Evolutionary conservation across 2,113 vertebrate species (phyloP).

Genomic region (Paradoxurus hermaphroditus): DNA sequence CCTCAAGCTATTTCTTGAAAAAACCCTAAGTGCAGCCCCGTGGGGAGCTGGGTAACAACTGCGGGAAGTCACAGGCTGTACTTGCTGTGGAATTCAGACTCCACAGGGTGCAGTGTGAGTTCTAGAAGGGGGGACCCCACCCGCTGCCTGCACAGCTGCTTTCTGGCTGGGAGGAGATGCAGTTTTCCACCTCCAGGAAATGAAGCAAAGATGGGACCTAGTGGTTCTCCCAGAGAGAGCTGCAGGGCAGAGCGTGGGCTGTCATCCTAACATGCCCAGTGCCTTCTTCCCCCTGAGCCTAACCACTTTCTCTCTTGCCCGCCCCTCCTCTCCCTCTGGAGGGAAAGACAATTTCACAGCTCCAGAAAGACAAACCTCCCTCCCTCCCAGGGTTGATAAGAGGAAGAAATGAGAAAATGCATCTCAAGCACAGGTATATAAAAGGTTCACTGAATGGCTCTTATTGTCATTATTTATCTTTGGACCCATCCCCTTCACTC

Average conservation of each 20-base stretch:
- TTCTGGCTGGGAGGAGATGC: not conserved
- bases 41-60: not conserved
- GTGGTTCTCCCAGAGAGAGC: not conserved
- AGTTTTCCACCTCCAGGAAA: not conserved
- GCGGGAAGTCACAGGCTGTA: not conserved
- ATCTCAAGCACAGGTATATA: not conserved
- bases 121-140: not conserved
- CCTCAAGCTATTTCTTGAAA: constrained; percentile 1
- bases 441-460: not conserved
- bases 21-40: not conserved
- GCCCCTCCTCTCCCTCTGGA: not conserved
- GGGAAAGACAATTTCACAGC: not conserved
- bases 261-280: not conserved
- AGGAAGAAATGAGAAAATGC: not conserved
- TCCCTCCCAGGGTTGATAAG: not conserved
- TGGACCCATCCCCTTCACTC: constrained; percentile 7
- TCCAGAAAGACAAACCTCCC: not conserved
- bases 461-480: constrained; percentile 4
- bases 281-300: not conserved
- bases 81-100: constrained; percentile 8
- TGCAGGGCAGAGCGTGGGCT: not conserved
- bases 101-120: not conserved
- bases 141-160: not conserved
- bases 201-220: not conserved
- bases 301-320: not conserved